These are phyloP conservation scores for Scomber colias DNA, from an alignment of 2,113 vertebrate species.

Conservation along the genomic window DNA sequence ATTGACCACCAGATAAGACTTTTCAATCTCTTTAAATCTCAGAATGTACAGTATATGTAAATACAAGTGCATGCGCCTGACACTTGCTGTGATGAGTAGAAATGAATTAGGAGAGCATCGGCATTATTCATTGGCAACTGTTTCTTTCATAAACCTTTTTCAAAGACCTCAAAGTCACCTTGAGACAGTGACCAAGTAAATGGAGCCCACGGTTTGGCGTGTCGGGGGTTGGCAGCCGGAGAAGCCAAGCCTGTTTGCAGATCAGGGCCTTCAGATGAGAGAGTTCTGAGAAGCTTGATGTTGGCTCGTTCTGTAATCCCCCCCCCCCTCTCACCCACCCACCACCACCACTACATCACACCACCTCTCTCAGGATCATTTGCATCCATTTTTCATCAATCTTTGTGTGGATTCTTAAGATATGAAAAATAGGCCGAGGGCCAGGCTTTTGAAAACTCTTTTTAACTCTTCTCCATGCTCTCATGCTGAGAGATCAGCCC, in stretches of 20 bases:
- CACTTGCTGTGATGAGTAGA: conserved; percentile 43
- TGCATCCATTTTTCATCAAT: conserved; percentile 80
- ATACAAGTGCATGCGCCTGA: neutral
- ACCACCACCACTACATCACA: no score
- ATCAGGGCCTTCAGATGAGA: conserved; percentile 70
- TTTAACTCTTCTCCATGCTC: conserved; percentile 53
- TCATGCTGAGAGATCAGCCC: conserved; percentile 49
- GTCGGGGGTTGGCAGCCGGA: conserved; percentile 50
- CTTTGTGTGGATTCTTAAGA: conserved; percentile 76
- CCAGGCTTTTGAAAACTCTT: conserved; percentile 70
- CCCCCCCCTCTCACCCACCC: neutral
- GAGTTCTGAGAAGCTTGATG: conserved; percentile 76
- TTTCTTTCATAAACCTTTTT: conserved; percentile 60
- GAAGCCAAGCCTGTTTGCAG: conserved; percentile 58
- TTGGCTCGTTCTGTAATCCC: conserved; percentile 68
- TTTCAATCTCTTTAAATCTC: neutral
- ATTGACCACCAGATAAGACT: neutral
- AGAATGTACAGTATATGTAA: neutral
- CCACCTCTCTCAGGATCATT: conserved; percentile 75
- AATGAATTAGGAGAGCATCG: conserved; percentile 34
- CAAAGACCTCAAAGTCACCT: conserved; percentile 73
- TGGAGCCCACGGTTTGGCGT: conserved; percentile 23
- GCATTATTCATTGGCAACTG: conserved; percentile 23
- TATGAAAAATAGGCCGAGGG: conserved; percentile 70
- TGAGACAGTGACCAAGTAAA: conserved; percentile 63